Base-by-base conservation (phyloP, 1,140 invertebrate genomes). In the Drosophila suzukii region DNA sequence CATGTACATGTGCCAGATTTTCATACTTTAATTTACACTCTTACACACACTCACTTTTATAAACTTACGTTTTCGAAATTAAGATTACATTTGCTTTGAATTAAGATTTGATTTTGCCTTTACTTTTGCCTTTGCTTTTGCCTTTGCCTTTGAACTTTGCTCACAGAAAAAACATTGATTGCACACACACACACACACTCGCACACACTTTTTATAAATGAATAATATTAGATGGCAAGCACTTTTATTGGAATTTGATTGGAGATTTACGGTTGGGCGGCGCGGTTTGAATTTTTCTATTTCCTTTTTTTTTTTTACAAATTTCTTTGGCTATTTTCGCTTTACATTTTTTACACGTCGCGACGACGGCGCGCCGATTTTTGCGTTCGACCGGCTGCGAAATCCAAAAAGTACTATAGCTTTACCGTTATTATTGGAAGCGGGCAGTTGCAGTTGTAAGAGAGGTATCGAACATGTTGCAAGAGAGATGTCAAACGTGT, bases 311-410 rank as follows among this genome's bases (percentile, higher is more conserved):
- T 60, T 58, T 60, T 65, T 49, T 36, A 47, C 24, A 66, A 41
- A 66, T 67, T 50, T 65, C 2, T 50, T 66, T 50, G 11, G 62
- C 46, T 51, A 47, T 79, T 84, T 65, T 84, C 65, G 81, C 70
- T 83, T 76, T 84, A 66, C 63, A 71, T 80, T 75, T 77, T 77
- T 75, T 81, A 78, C 70, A 75, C 82, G 81, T 70, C 81, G 77
- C 81, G 81, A 74, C 78, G 65, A 61, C 68, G 53, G 50, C 49
- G 67, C 36, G 70, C 36, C 67, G 50, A 39, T 50, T 50, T 57
- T 58, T 55, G 59, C 49, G 70, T 61, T 74, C 51, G 51, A 73
- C 72, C 70, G 68, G 68, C 63, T 68, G 58, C 43, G 68, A 74
- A 73, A 63, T 67, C 63, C 63, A 63, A 49, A 67, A 62, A 34